Base-by-base conservation (phyloP, 1,140 invertebrate genomes). In the Harpegnathos saltator region DNA sequence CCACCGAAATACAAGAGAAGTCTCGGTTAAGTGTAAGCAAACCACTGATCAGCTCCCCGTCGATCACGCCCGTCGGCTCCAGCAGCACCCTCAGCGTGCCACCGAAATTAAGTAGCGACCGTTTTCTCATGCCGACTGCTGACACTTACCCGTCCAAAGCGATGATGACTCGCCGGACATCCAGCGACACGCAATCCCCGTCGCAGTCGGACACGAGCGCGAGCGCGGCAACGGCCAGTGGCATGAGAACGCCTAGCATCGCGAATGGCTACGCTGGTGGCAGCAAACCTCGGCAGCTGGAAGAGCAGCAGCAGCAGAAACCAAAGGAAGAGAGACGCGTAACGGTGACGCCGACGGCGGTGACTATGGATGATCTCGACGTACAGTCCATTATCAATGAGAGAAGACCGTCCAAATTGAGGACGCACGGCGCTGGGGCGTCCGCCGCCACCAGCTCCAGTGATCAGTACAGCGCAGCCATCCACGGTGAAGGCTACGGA, bases 321-420 rank as follows among this genome's bases (percentile, higher is more conserved):
- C 9, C 52, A 5, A 73, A 59, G n/a, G 3, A 1, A n/a, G 83
- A 58, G 1, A 75, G 85, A 87, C 69, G 77, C 0, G 68, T 73
- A 22, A 66, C 85, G 9, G 66, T 82, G 17, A 56, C 63, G 56
- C 82, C 54, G 66, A 83, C 58, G 50, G 38, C 44, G 50, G 38
- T 29, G 29, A 44, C 26, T 1, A 48, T 22, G 7, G 89, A 91
- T n/a, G 90, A 92, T 48, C 69, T 93, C 17, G 93, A 94, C 71
- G 93, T 94, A 48, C 94, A 94, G 58, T 94, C 93, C 0, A 83
- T 94, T 17, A 94, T 94, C 14, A 94, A 94, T 78, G 93, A 94
- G 84, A 89, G 93, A 66, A 91, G 93, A 66, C 93, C 93, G 63
- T 92, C 92, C 73, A 94, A 90, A 54, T 56, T 94, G 26, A 93